phyloP scores from a whole-genome alignment of 2,888 invertebrate genomes.

The Agriopis leucophaearia region DNA sequence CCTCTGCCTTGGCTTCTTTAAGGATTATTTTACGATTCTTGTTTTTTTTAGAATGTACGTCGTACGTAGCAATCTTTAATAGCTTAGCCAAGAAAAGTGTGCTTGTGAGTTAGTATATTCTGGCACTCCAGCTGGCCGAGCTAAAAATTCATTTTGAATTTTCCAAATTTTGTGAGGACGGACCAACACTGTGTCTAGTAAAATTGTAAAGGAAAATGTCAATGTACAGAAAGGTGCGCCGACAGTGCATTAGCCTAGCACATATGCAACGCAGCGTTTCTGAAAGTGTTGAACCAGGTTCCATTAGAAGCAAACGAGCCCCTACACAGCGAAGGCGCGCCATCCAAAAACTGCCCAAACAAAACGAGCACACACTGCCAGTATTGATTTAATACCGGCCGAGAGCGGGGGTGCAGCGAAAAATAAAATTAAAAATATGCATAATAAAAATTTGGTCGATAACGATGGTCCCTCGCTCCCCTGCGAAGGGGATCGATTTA shows the following conservation, averaged over 20 bases:
- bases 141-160: neutral
- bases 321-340: constrained; percentile 35
- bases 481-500: constrained; percentile 66
- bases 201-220: constrained; percentile 22
- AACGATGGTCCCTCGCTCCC: constrained; percentile 67
- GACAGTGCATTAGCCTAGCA: constrained; percentile 51
- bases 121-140: too few species aligned
- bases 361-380: constrained; percentile 51
- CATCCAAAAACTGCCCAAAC: constrained; percentile 41
- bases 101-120: too few species aligned
- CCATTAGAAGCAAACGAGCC: constrained; percentile 45
- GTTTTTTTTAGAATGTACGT: too few species aligned
- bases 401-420: constrained; percentile 68
- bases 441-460: constrained; percentile 82
- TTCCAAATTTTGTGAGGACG: neutral
- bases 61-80: too few species aligned
- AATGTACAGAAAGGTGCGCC: constrained; percentile 17
- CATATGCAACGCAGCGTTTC: constrained; percentile 39
- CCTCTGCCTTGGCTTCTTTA: too few species aligned
- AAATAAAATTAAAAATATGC: constrained; percentile 84
- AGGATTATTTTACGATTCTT: too few species aligned
- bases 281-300: constrained; percentile 42
- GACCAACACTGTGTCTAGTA: neutral
- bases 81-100: too few species aligned
- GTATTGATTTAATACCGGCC: constrained; percentile 51